These are phyloP conservation scores for Phyllotreta cruciferae DNA, from an alignment of 2,888 invertebrate genomes.

Conservation along the genomic window DNA sequence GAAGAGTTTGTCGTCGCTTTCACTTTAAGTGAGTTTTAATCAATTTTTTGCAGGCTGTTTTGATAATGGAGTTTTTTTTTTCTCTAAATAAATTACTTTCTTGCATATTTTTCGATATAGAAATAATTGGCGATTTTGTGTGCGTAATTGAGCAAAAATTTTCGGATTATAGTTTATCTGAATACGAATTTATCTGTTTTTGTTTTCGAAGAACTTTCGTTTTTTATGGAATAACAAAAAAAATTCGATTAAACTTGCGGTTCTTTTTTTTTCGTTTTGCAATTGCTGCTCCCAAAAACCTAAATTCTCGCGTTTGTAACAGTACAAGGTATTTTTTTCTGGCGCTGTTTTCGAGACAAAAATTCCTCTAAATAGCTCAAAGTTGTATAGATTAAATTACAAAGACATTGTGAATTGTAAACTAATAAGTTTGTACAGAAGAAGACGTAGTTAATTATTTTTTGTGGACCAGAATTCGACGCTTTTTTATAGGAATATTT, in stretches of 20 bases:
- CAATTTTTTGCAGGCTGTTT: constrained; percentile 1
- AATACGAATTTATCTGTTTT: not conserved
- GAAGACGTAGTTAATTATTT: constrained; percentile 45
- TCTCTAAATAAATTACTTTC: not conserved
- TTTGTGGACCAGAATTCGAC: constrained; percentile 42
- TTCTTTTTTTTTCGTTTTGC: constrained; percentile 1
- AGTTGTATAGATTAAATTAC: constrained; percentile 43
- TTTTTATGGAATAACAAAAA: no score
- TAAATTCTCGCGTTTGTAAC: constrained; percentile 17
- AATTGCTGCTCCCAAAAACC: constrained; percentile 9
- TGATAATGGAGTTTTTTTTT: constrained; percentile 1
- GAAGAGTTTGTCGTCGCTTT: constrained; percentile 1
- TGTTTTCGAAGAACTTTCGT: no score
- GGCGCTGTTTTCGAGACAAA: constrained; percentile 28
- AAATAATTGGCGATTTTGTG: no score
- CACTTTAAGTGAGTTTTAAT: constrained; percentile 13
- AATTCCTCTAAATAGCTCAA: constrained; percentile 26
- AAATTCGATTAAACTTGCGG: not conserved
- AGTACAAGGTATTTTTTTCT: constrained; percentile 30
- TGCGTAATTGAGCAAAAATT: not conserved
- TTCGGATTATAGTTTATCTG: not conserved
- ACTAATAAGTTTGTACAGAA: constrained; percentile 49
- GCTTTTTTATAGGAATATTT: constrained; percentile 31
- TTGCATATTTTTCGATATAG: no score
- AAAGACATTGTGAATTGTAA: constrained; percentile 50